These are phyloP conservation scores for Falco concolor DNA, from an alignment of 2,797 vertebrate genomes.

Conservation along the genomic window DNA sequence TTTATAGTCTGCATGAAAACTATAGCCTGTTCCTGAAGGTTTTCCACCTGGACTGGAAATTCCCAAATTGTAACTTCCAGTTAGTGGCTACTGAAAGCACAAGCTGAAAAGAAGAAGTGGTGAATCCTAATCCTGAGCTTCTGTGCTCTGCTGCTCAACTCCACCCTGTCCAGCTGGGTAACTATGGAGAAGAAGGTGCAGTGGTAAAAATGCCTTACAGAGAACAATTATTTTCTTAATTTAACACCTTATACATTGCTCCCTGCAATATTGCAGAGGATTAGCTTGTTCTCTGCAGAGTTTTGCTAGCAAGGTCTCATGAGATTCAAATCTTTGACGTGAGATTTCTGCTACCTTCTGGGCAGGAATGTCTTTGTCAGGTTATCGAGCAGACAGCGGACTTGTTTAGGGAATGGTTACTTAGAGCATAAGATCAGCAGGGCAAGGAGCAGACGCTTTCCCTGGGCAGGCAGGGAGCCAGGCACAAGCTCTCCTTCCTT, in stretches of 20 bases:
- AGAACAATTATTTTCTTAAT: background rate
- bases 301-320: background rate
- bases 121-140: background rate
- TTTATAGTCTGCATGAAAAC: background rate
- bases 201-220: background rate
- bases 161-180: background rate
- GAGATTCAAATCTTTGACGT: background rate
- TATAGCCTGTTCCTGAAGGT: background rate
- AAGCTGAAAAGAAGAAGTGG: background rate
- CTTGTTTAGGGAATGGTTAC: background rate
- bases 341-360: background rate
- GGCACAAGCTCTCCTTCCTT: background rate
- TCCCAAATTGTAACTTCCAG: background rate
- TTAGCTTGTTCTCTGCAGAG: background rate
- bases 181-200: background rate
- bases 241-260: background rate
- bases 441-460: background rate
- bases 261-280: background rate
- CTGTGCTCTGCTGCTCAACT: background rate
- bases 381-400: rapidly evolving
- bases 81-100: background rate
- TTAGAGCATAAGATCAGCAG: background rate
- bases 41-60: background rate
- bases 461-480: background rate
- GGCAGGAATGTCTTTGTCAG: background rate